Base-by-base conservation (phyloP, 2,888 invertebrate species). In the Coenonympha arcania region DNA sequence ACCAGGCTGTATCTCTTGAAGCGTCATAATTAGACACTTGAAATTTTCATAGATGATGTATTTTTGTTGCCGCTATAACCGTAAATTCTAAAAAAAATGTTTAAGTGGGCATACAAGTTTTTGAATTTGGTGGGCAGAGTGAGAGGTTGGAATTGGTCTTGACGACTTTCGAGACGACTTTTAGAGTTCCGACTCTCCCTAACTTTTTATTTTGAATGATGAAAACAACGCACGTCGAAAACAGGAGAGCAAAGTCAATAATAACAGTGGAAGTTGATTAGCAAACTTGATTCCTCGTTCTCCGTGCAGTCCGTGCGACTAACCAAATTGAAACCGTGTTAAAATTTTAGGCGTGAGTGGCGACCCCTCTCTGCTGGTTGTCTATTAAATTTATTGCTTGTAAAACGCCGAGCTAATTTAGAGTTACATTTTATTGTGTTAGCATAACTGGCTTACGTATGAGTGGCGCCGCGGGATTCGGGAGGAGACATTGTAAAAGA, bases 331-430 rank as follows among this genome's bases (percentile, higher is more conserved):
- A 79, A 77, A 68, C 71, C 50, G 65, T 73, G 73, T 82, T 72
- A 69, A 78, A 79, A 76, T 78, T 81, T 79, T 64, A 69, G 75
- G 69, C 74, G 65, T 65, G 70, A 72, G 66, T 67, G 67, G 53
- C 44, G 59, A 56, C 45, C 56, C 69, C 74, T 73, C 74, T 73
- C 70, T 62, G n/a, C n/a, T 58, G 64, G 71, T 68, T 68, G 78
- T 72, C 80, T 74, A 82, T 84, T 83, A 81, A 79, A 81, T 84
- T 84, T 81, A 84, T 83, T 84, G 79, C 79, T 79, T 81, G 84
- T 84, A 86, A 85, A 84, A 78, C 82, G 84, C 79, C 76, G 64
- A 80, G 84, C 83, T 85, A 86, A 85, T 85, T 84, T 80, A 71
- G 74, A 82, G 81, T 77, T 73, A 74, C 78, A 70, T 79, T 85